Evolutionary conservation across 2,113 vertebrate genomes (phyloP).

Genomic region (Danionella cerebrum): DNA sequence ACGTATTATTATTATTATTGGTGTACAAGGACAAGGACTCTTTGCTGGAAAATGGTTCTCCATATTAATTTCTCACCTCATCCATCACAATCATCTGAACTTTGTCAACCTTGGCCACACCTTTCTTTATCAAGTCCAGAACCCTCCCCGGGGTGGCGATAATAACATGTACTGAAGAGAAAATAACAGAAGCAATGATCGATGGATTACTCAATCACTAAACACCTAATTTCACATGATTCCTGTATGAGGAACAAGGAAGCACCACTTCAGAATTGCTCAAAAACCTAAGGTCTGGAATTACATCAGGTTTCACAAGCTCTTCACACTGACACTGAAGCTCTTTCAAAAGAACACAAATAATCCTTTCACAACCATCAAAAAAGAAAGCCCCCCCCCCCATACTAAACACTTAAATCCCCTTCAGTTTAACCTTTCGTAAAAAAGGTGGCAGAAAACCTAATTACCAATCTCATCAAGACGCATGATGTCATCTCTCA

Average conservation of each 20-base stretch:
- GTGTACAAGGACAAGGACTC: too few relatives aligned
- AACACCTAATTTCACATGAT: background rate
- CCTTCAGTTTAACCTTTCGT: too few relatives aligned
- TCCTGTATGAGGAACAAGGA: background rate
- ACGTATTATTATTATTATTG: too few relatives aligned
- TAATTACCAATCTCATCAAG: conserved; percentile 64
- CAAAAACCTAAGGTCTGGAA: background rate
- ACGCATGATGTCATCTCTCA: conserved; percentile 72
- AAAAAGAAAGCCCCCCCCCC: too few relatives aligned
- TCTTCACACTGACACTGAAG: background rate
- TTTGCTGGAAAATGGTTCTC: background rate
- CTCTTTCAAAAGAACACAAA: background rate
- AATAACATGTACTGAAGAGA: conserved; percentile 62
- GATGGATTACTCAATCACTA: too few relatives aligned
- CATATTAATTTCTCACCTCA: conserved; percentile 55
- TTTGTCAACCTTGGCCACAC: conserved; percentile 65
- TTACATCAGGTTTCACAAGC: background rate
- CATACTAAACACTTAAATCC: too few relatives aligned
- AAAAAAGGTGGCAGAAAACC: background rate
- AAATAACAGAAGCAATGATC: background rate
- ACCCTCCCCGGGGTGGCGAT: conserved; percentile 70
- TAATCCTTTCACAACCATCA: too few relatives aligned
- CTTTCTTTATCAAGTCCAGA: conserved; percentile 71
- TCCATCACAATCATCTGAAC: conserved; percentile 75
- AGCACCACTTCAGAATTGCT: background rate